Evolutionary conservation across 2,797 vertebrate species (phyloP).

Genomic region (Synaphobranchus kaupii): DNA sequence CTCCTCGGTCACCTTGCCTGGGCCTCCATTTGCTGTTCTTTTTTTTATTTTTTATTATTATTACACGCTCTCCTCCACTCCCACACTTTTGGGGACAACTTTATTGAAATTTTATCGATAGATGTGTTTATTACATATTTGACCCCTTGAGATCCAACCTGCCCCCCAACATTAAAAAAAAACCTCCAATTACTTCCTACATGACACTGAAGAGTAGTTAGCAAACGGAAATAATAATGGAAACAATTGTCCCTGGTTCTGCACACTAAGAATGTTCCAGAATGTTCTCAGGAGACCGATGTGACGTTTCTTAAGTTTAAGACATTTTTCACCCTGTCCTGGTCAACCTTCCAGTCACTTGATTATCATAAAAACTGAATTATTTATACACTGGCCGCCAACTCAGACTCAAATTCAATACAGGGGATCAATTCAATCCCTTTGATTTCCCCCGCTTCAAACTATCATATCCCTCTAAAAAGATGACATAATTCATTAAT

Average conservation of each 20-base stretch:
- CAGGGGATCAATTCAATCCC: not conserved
- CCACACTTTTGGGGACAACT: not conserved
- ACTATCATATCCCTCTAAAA: not conserved
- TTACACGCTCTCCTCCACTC: not conserved
- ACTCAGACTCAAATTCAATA: not conserved
- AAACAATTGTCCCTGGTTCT: not conserved
- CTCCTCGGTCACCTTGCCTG: not conserved
- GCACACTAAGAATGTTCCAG: not conserved
- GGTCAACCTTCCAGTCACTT: not conserved
- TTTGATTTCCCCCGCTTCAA: not conserved
- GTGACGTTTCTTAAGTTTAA: not conserved
- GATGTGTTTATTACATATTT: too few species aligned
- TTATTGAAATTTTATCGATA: too few species aligned
- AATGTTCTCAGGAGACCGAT: not conserved
- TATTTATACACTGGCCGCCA: not conserved
- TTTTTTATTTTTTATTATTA: not conserved
- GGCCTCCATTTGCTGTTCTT: not conserved
- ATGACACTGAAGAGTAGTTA: too few species aligned
- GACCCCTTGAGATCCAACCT: not conserved
- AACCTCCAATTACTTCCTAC: too few species aligned
- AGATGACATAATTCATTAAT: not conserved
- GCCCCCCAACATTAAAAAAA: too few species aligned
- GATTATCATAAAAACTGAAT: not conserved
- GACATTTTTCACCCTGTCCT: not conserved
- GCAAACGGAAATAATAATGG: not conserved